These are phyloP conservation scores for Platynereis dumerilii DNA, from an alignment of 2,888 invertebrate species.

Conservation along the genomic window DNA sequence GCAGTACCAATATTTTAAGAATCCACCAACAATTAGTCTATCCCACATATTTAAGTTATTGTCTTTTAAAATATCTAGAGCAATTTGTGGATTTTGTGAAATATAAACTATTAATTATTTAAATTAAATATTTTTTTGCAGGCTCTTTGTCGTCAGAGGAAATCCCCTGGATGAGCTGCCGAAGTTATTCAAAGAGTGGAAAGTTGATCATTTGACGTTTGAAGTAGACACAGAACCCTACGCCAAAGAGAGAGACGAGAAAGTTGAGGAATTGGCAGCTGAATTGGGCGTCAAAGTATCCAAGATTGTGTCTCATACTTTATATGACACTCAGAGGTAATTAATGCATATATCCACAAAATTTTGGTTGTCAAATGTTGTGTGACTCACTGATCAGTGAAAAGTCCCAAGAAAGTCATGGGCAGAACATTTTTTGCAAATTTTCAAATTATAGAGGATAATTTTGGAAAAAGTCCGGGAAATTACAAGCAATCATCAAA, in stretches of 20 bases:
- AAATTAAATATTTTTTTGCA: conserved; percentile 41
- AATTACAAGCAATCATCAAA: too few relatives aligned
- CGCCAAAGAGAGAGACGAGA: conserved; percentile 80
- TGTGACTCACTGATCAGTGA: too few relatives aligned
- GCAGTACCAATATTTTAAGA: too few relatives aligned
- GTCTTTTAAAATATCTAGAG: too few relatives aligned
- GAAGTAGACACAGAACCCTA: conserved; percentile 91
- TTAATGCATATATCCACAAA: conserved; percentile 7
- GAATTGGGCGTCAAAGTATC: conserved; percentile 82
- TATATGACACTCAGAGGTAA: conserved; percentile 76
- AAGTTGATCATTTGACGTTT: conserved; percentile 80
- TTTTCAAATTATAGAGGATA: too few relatives aligned
- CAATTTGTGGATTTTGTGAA: too few relatives aligned
- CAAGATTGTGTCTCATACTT: conserved; percentile 79
- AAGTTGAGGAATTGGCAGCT: conserved; percentile 79
- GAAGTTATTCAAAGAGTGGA: conserved; percentile 72
- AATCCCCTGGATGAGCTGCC: conserved; percentile 45
- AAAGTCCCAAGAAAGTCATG: too few relatives aligned
- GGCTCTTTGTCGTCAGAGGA: conserved; percentile 84
- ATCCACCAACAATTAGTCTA: too few relatives aligned
- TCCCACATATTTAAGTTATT: too few relatives aligned
- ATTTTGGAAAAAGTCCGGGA: too few relatives aligned
- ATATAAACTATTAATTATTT: too few relatives aligned
- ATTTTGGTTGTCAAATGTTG: neutral
- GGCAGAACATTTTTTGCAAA: too few relatives aligned